Evolutionary conservation across 1,140 invertebrate genomes (phyloP), one percentile per base, ranked within the genome.

Genomic region (Solenopsis invicta): DNA sequence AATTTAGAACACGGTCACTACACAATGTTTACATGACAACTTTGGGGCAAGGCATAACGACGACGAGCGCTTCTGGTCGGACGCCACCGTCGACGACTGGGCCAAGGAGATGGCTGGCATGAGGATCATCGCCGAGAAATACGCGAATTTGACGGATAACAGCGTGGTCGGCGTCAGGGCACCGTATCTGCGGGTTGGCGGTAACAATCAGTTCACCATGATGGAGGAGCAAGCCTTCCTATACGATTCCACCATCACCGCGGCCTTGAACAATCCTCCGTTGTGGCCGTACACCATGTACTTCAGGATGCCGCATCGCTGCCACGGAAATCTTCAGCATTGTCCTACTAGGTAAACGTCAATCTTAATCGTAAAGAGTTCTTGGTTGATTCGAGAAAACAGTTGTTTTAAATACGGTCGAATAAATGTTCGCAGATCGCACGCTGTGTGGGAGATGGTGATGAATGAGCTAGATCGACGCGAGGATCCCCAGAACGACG

Each of bases 231-330:
- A 99, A 94, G 98, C 98, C 21, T 99, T 99, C 96, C 95, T 99
- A 9, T 99, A 99, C 94, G 99, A 99, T 94, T 99, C 98, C 12
- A 99, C 98, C 18, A 99, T 99, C 93, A 99, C 98, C 0, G 98
- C 98, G 16, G 98, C 98, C 8, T 96, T 99, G 18, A 98, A 97
- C 87, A 98, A 99, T 92, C 98, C 98, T 18, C 98, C 98, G 24
- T 96, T 99, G 48, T 99, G 98, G 98, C 99, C 98, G 8, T 99
- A 99, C 96, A 99, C 98, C 85, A 98, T 99, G 97, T 99, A 99
- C 96, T 99, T 99, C 97, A 97, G 98, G 80, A 99, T 99, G 98
- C 98, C 98, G 0, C 98, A 99, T 93, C 97, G 98, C 77, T 99
- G 98, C 93, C 98, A 99, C 94, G 98, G 98, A 81, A 99, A 99